A percentile compares a stretch with the other conserved stretches of the same genome.
Conservation (phyloP, 1,140 invertebrate genomes). For the Meloidogyne floridensis region DNA sequence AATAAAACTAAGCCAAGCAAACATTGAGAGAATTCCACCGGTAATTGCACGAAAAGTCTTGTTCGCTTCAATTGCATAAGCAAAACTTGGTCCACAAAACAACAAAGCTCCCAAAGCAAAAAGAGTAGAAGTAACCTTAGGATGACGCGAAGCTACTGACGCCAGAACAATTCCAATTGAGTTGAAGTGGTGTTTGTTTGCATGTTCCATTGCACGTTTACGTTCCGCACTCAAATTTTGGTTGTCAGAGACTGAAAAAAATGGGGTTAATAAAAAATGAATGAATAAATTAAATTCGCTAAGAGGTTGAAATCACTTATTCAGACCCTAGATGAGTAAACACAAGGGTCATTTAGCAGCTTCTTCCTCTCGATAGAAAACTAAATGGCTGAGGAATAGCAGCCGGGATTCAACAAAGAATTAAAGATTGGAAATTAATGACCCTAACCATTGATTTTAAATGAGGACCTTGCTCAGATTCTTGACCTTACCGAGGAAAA, state of each 20-base stretch:
- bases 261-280: neutral
- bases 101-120: slow-evolving; percentile 20
- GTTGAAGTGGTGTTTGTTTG: slow-evolving; percentile 26
- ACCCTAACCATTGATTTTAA: too few species aligned
- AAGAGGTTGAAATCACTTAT: too few species aligned
- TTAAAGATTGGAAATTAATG: too few species aligned
- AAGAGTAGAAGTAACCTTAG: slow-evolving; percentile 12
- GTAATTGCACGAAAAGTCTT: slow-evolving; percentile 4
- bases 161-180: slow-evolving; percentile 22
- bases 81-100: slow-evolving; percentile 22
- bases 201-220: slow-evolving; percentile 19
- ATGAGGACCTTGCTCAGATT: too few species aligned
- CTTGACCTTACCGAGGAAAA: too few species aligned
- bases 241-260: slow-evolving; percentile 24
- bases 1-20: slow-evolving; percentile 28
- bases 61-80: slow-evolving; percentile 11
- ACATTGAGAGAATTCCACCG: slow-evolving; percentile 21
- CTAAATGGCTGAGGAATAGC: too few species aligned
- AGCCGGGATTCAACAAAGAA: too few species aligned
- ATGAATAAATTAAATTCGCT: too few species aligned
- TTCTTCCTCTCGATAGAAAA: too few species aligned
- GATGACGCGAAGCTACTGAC: slow-evolving; percentile 1
- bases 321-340: too few species aligned
- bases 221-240: slow-evolving; percentile 22
- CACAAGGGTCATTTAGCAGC: too few species aligned